Evolutionary conservation across 1,140 invertebrate genomes (phyloP).

Genomic region (Scaptomyza hsui): DNA sequence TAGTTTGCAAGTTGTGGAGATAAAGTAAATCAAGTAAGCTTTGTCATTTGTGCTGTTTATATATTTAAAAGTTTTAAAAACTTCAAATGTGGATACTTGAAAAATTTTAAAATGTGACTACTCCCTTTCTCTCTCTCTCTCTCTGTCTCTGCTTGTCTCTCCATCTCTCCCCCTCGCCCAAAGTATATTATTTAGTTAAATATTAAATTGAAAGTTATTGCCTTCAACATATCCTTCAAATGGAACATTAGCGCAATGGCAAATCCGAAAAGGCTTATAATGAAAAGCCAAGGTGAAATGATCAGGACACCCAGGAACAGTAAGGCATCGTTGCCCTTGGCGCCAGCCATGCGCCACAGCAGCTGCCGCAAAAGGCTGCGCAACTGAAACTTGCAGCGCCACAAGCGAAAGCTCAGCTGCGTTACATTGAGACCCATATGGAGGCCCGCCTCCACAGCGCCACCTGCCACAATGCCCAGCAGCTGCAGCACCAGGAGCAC

Average conservation of each 20-base stretch:
- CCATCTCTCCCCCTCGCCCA: background rate
- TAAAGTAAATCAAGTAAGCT: background rate
- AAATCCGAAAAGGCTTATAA: slow-evolving; percentile 54
- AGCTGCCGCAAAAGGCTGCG: slow-evolving; percentile 49
- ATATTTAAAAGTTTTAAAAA: background rate
- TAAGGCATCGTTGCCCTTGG: slow-evolving; percentile 53
- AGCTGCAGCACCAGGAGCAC: slow-evolving; percentile 51
- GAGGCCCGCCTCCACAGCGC: background rate
- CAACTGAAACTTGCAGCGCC: slow-evolving; percentile 50
- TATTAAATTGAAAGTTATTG: background rate
- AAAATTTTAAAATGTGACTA: slow-evolving; percentile 28
- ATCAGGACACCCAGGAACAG: slow-evolving; percentile 53
- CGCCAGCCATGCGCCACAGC: slow-evolving; percentile 64
- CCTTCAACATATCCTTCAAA: slow-evolving; percentile 7
- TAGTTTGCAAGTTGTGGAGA: background rate
- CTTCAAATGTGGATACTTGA: slow-evolving; percentile 11
- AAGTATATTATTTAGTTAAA: background rate
- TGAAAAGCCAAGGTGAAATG: slow-evolving; percentile 60
- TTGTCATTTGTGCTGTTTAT: background rate
- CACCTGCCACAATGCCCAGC: slow-evolving; percentile 4
- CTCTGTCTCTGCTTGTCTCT: background rate
- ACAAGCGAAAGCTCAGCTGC: slow-evolving; percentile 26
- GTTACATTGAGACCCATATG: background rate
- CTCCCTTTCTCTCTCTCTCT: background rate
- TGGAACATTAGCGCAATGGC: slow-evolving; percentile 28